Conservation (phyloP, 2,113 vertebrate species). For the Melanocharis versteri region DNA sequence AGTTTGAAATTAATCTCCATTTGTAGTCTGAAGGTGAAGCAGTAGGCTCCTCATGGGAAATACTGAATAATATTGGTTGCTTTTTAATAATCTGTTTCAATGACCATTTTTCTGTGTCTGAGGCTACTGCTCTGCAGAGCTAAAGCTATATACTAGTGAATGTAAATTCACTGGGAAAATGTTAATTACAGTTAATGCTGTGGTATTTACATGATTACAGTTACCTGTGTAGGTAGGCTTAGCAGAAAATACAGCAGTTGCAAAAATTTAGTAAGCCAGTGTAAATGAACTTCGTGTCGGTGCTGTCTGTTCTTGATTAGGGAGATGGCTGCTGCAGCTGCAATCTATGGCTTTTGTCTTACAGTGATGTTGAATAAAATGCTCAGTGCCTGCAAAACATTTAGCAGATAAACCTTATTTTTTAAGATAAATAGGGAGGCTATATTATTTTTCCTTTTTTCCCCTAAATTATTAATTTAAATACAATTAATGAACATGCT, state of each 20-base stretch:
- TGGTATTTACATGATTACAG: neutral
- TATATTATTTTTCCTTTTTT: neutral
- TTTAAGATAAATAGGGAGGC: neutral
- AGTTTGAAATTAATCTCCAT: neutral
- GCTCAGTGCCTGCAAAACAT: neutral
- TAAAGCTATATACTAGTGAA: neutral
- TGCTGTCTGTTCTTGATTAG: neutral
- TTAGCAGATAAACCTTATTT: neutral
- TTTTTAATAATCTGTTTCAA: neutral
- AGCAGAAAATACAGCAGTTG: neutral
- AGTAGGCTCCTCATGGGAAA: neutral
- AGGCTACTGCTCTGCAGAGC: neutral
- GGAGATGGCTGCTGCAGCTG: neutral
- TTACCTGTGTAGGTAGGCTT: neutral
- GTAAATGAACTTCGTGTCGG: neutral
- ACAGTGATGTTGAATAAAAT: neutral
- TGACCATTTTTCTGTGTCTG: neutral
- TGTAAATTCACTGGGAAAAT: neutral
- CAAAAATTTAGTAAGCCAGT: neutral
- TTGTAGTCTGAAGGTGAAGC: neutral
- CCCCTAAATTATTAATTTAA: neutral
- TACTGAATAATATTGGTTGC: neutral
- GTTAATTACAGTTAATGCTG: neutral
- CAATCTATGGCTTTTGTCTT: accelerated
- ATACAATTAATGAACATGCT: neutral